Base-by-base conservation (phyloP, 2,888 invertebrate species). In the Brachyopa scutellaris region DNA sequence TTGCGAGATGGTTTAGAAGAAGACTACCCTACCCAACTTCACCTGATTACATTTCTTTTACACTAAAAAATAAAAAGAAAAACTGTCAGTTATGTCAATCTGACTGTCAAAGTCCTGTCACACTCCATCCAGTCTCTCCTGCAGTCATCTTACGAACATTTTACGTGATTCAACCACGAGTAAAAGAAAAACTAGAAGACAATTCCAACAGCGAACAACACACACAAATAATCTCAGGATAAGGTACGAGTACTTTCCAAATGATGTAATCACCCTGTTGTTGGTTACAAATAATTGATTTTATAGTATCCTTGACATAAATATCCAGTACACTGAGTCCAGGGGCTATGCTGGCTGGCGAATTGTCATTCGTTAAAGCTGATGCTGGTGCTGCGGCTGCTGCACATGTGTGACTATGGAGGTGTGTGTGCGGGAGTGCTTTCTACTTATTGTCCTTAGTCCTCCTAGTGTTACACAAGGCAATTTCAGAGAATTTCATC, bases 261-360 rank as follows among this genome's bases (percentile, higher is more conserved):
- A 77, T 82, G 82, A 82, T 82, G 82, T 82, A 82, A 82, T 77
- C 82, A 77, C 70, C 31, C 77, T 72, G 77, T 82, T 82, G 82
- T 82, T 82, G 70, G 82, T 82, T 82, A 82, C 82, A 82, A 82
- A 82, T 84, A 85, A 85, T 84, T 86, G 85, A 86, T 86, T 86
- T 86, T 85, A 74, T 86, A 84, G 84, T 85, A 86, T 85, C 85
- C 85, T 86, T 86, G 85, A 86, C 85, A 86, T 84, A 85, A 85
- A 86, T 85, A 78, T 78, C 73, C 76, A 84, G 72, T 74, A 53
- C 59, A 77, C 64, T 76, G 82, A 77, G 77, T 82, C 66, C 77
- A 55, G 82, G 82, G 82, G 77, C 82, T 82, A 64, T 59, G 47
- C 23, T 82, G 53, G 47, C 23, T 82, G 53, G 69, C 42, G 64